phyloP scores from a whole-genome alignment of 2,888 invertebrate species.

The Marasmarcha lunaedactyla region DNA sequence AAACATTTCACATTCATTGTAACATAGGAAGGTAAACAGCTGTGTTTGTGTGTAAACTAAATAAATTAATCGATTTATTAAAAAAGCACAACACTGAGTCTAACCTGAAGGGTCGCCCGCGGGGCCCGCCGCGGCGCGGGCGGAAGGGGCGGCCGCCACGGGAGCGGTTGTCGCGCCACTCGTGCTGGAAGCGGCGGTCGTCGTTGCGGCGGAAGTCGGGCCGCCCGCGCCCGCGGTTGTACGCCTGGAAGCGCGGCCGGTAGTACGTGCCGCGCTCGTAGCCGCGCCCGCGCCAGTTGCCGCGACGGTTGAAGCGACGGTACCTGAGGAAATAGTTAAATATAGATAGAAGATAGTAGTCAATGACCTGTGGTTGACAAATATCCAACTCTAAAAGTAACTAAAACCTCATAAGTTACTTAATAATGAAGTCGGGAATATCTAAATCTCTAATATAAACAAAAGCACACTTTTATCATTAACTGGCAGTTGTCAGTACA shows the following conservation, averaged over 20 bases:
- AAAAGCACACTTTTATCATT: too few relatives aligned
- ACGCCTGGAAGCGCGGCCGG: constrained; percentile 80
- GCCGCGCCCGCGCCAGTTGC: constrained; percentile 67
- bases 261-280: constrained; percentile 84
- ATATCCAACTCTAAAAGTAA: too few relatives aligned
- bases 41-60: too few relatives aligned
- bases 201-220: constrained; percentile 56
- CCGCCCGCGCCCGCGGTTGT: constrained; percentile 64
- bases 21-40: too few relatives aligned
- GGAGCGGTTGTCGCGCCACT: constrained; percentile 37
- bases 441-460: too few relatives aligned
- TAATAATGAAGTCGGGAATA: too few relatives aligned
- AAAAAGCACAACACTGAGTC: constrained; percentile 28
- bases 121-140: constrained; percentile 41
- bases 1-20: too few relatives aligned
- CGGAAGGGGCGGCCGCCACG: constrained; percentile 59
- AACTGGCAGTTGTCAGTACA: too few relatives aligned
- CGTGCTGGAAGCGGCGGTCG: constrained; percentile 36
- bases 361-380: too few relatives aligned
- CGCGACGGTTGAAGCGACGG: constrained; percentile 57
- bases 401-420: too few relatives aligned
- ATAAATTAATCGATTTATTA: too few relatives aligned
- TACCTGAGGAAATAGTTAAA: constrained; percentile 20
- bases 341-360: too few relatives aligned
- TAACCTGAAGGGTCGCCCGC: constrained; percentile 58